phyloP scores from a whole-genome alignment of 1,140 invertebrate species.

The Apocrypta bakeri region DNA sequence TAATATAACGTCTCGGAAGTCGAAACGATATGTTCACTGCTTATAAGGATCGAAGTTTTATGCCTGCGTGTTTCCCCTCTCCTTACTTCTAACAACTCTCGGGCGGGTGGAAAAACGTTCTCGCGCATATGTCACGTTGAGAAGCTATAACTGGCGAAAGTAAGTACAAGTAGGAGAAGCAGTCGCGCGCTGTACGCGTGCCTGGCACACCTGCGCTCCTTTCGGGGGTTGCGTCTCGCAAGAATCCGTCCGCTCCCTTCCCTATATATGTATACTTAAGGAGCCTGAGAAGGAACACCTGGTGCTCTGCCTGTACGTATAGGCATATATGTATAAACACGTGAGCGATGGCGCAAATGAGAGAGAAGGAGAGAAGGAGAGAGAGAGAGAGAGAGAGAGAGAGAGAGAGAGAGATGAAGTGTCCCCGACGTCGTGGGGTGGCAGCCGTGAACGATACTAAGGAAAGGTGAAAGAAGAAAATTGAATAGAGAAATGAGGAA shows the following conservation, averaged over 20 bases:
- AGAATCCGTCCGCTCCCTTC: conserved; percentile 5
- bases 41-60: no score
- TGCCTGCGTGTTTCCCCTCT: not conserved
- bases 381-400: no score
- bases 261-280: not conserved
- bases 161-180: not conserved
- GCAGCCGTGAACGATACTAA: not conserved
- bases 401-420: not conserved
- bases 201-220: conserved; percentile 5
- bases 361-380: no score
- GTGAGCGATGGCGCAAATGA: not conserved
- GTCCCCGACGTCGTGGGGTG: not conserved
- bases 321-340: not conserved
- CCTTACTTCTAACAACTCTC: not conserved
- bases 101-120: not conserved
- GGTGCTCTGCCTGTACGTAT: not conserved
- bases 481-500: conserved; percentile 15
- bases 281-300: conserved; percentile 9
- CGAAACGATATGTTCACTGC: no score
- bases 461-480: conserved; percentile 13
- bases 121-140: not conserved
- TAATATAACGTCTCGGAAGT: no score
- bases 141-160: not conserved
- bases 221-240: conserved; percentile 10
- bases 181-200: not conserved